Evolutionary conservation across 2,797 vertebrate genomes (phyloP), one percentile per base, ranked within the genome.

Genomic region (Eulemur albifrons): DNA sequence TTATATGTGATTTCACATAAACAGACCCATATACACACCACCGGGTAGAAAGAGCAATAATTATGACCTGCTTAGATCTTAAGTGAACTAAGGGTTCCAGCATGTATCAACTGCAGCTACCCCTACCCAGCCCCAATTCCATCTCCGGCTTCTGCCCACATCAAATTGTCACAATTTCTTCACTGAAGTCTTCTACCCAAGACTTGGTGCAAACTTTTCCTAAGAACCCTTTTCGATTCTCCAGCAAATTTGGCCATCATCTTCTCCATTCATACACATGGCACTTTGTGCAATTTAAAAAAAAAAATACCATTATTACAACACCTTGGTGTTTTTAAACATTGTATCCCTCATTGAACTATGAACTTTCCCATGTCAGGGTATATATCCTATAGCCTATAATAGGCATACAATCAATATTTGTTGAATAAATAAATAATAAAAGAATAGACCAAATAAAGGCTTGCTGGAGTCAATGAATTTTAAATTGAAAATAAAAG

Each of bases 361-460:
- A 32, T 69, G 32, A 86, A 45, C 17, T 70, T 88, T 72, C 84
- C 52, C 63, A 85, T 70, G 35, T 86, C 52, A 40, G 20, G 17
- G 11, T 10, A 81, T 30, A 80, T 32, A 70, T 43, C 23, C 9
- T 61, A 30, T 43, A 86, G 20, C 13, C 25, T 45, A 4, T 30
- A 93, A 82, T 52, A 76, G 15, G 7, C 61, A 83, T 17, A 8
- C 6, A 48, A 82, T 83, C n/a, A 38, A 32, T 32, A 72, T 84
- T 80, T 97, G 7, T 52, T 32, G 10, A 70, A 52, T 69, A 87
- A 83, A 88, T 79, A 73, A 92, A 92, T 85, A 76, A 48, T 17
- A 75, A 92, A 70, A 82, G 21, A 57, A 88, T 43, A 43, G 23
- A 38, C 50, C 75, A 11, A 81, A 40, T 61, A 79, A n/a, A 35